Base-by-base conservation (phyloP, 2,113 vertebrate genomes). In the Pleuronectes platessa region DNA sequence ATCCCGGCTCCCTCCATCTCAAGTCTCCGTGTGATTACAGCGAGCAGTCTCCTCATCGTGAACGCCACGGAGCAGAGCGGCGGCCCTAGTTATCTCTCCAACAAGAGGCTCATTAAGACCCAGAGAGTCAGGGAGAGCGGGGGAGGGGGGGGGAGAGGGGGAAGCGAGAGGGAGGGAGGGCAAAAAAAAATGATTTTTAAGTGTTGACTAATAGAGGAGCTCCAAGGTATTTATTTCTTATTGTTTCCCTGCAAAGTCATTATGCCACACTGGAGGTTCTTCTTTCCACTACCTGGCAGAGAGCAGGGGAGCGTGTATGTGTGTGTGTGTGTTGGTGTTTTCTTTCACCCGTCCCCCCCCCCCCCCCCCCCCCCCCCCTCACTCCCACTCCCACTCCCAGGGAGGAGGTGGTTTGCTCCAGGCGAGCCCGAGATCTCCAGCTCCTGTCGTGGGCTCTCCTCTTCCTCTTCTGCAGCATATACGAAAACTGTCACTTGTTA, bases 211-310 rank as follows among this genome's bases (percentile, higher is more conserved):
- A 93, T 95, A 92, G 93, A 93, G 85, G 81, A 88, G 92, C 94
- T 92, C 91, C 89, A 88, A 94, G 94, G 92, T 94, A 93, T 93
- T 93, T 93, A 93, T 93, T 91, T 92, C 91, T 89, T 90, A 91
- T 93, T 91, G 93, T 92, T 90, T 94, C 82, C 60, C 82, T 84
- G 89, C 89, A 92, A 93, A 92, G 91, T 93, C 93, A 92, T 94
- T 92, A 93, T 73, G 81, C 86, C 82, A 74, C 86, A 82, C 79
- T 86, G 88, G 88, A 89, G 88, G 85, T 89, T 90, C 83, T 90
- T 87, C 81, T 89, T 85, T 80, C 85, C 58, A 56, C 83, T 86
- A 84, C 79, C 71, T 59, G 60, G 89, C 88, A 88, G 82, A 82
- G 82, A 80, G 74, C 54, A 54, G 59, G 74, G 74, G 74, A 81